These are phyloP conservation scores for Limonius californicus DNA, from an alignment of 1,140 invertebrate genomes.

Conservation along the genomic window DNA sequence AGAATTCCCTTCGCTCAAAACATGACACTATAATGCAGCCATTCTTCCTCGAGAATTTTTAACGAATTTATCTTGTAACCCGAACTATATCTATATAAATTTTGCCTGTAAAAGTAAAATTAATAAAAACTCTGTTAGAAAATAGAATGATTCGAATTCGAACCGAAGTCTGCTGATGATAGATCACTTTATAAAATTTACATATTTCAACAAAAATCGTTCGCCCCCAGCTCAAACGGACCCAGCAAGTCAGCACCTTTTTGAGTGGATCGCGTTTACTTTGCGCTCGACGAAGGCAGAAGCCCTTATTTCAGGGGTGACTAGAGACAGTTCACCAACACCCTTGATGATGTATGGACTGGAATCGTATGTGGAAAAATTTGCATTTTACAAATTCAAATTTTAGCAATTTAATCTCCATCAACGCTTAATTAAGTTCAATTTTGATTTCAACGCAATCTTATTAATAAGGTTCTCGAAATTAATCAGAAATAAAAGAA, in stretches of 20 bases:
- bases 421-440: too few relatives aligned
- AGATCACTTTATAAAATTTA: slow-evolving; percentile 31
- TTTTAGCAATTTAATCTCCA: too few relatives aligned
- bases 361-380: neutral
- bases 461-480: too few relatives aligned
- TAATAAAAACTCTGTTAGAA: neutral
- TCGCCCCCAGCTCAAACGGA: slow-evolving; percentile 23
- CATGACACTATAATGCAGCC: slow-evolving; percentile 29
- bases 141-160: neutral
- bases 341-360: neutral
- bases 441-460: too few relatives aligned
- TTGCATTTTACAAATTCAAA: too few relatives aligned
- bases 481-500: too few relatives aligned
- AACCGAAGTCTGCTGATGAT: slow-evolving; percentile 20
- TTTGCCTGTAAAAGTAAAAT: neutral
- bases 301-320: neutral
- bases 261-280: slow-evolving; percentile 38
- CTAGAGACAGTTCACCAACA: neutral
- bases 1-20: slow-evolving; percentile 28
- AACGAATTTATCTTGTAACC: neutral
- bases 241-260: slow-evolving; percentile 38
- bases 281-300: slow-evolving; percentile 20
- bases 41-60: neutral
- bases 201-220: slow-evolving; percentile 41
- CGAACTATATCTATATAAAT: neutral